Base-by-base conservation (phyloP, 2,888 invertebrate genomes). In the Tinea pellionella region DNA sequence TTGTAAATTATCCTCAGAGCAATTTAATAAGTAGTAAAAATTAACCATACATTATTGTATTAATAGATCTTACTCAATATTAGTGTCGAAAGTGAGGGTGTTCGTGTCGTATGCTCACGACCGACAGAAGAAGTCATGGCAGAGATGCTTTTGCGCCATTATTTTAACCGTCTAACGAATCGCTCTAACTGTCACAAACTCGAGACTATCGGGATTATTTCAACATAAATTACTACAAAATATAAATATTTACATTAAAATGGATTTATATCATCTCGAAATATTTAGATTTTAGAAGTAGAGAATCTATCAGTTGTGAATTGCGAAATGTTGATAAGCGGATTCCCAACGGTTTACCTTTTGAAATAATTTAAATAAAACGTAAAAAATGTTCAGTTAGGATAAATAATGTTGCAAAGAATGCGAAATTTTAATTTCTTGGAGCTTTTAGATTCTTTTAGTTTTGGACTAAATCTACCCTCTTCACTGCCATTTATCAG, bases 81-180 rank as follows among this genome's bases (percentile, higher is more conserved):
- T 30, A 15, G 47, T 59, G 59, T 47, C 16, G 59, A 18, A 59
- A 59, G 47, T 59, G 9, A 6, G 58, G 24, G 58, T 59, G 41
- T 47, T 43, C 59, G 59, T 59, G 59, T 29, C 13, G 13, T 24
- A 29, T 43, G 47, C 47, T 37, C 59, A 59, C 59, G 59, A 47
- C 24, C 32, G n/a, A 37, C 37, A 37, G 37, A 47, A 13, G 15
- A 47, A 2, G 15, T 51, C 53, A 53, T 53, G 53, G 24, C 53
- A 18, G 53, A 24, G 53, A 53, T 24, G 53, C 24, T 53, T 53
- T 47, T 53, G 24, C 53, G 53, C 53, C 53, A 53, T 53, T 53
- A 53, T 24, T 53, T 24, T 18, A 24, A 53, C 53, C 24, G 53
- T 53, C 53, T 53, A 53, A 24, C 19, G 53, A 53, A 53, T 53